phyloP scores from a whole-genome alignment of 2,113 vertebrate species.

The Genyomyrus donnyi region DNA sequence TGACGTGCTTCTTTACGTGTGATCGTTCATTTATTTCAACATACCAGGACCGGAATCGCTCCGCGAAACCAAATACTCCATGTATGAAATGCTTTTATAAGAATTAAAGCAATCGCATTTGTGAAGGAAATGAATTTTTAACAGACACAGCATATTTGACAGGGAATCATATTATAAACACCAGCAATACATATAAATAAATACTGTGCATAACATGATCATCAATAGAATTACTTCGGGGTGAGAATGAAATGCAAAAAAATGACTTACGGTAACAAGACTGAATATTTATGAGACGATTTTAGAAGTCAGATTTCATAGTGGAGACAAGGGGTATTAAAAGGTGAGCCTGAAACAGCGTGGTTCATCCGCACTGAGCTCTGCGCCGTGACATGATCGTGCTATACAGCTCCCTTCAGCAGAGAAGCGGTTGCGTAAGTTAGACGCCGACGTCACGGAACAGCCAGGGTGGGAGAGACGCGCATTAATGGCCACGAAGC shows the following conservation, averaged over 20 bases:
- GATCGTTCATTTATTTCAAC: neutral
- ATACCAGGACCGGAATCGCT: neutral
- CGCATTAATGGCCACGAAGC: slow-evolving; percentile 26
- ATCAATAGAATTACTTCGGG: neutral
- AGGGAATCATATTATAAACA: neutral
- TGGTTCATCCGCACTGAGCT: neutral
- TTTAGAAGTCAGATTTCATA: slow-evolving; percentile 17
- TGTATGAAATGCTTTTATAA: neutral
- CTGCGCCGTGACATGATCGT: slow-evolving; percentile 6
- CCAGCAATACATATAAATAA: neutral
- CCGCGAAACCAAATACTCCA: neutral
- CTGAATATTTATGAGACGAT: slow-evolving; percentile 3
- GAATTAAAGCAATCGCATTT: neutral
- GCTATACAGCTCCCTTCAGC: neutral
- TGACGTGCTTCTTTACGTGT: neutral
- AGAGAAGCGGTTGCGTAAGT: neutral
- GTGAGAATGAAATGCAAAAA: slow-evolving; percentile 9
- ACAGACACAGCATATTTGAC: neutral
- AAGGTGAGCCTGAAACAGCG: neutral
- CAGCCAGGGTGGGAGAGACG: neutral
- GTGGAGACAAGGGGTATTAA: neutral
- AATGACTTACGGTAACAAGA: slow-evolving; percentile 8
- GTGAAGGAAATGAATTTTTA: neutral
- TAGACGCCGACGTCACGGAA: neutral
- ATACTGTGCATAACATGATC: neutral